Evolutionary conservation across 2,797 vertebrate genomes (phyloP).

Genomic region (Geotrypetes seraphini): DNA sequence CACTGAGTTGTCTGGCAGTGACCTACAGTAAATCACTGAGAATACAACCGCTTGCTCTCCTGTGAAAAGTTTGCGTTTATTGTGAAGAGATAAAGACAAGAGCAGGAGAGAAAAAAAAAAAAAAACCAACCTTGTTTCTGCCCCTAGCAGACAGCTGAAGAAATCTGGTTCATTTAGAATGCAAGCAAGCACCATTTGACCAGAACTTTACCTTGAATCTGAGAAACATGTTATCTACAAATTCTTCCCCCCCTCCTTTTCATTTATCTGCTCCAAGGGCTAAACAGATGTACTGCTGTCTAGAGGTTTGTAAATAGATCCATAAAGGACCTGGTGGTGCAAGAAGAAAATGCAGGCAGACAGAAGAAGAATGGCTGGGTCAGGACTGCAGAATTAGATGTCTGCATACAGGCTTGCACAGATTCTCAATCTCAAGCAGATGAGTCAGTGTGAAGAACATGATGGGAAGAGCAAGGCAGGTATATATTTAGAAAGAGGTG

Average conservation of each 20-base stretch:
- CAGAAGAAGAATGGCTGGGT: slow-evolving; percentile 4
- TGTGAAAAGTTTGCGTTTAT: no score
- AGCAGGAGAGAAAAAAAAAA: no score
- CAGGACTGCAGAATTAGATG: slow-evolving; percentile 24
- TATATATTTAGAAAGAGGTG: slow-evolving; percentile 33
- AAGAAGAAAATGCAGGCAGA: slow-evolving; percentile 12
- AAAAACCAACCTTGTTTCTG: no score
- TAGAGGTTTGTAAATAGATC: slow-evolving; percentile 7
- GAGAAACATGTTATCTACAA: no score
- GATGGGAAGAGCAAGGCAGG: slow-evolving; percentile 20
- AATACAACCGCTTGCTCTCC: no score
- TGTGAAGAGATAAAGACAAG: no score
- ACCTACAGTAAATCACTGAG: no score
- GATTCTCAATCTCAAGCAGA: slow-evolving; percentile 28
- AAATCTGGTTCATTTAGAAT: no score
- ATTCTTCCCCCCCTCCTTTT: slow-evolving; percentile 1
- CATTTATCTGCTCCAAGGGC: slow-evolving; percentile 14
- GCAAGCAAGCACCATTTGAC: no score
- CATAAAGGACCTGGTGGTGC: slow-evolving; percentile 11
- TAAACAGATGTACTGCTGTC: slow-evolving; percentile 15
- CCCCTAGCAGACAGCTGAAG: no score
- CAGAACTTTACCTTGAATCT: no score
- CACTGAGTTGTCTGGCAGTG: no score
- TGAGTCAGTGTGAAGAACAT: slow-evolving; percentile 9
- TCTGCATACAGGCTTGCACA: slow-evolving; percentile 10